These are phyloP conservation scores for Phalacrocorax aristotelis DNA, from an alignment of 2,113 vertebrate species.

Conservation along the genomic window DNA sequence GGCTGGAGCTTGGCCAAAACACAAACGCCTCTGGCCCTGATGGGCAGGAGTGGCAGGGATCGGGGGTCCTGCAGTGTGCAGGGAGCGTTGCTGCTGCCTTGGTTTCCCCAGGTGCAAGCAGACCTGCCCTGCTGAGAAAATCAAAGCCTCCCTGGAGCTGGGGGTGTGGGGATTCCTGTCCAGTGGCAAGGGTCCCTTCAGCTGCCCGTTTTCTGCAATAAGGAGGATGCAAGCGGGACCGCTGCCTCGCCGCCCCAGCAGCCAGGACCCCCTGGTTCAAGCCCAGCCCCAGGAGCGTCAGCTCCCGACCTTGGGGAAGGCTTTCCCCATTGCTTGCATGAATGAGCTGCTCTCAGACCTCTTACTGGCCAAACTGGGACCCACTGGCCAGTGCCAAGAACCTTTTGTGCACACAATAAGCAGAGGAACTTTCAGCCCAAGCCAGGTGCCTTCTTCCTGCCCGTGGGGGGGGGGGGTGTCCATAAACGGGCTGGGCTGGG, in stretches of 20 bases:
- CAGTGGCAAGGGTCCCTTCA: neutral
- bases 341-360: neutral
- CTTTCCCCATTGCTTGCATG: accelerated
- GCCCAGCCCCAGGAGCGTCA: no score
- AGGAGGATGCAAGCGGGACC: accelerated
- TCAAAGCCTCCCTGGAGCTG: neutral
- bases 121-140: neutral
- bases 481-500: neutral
- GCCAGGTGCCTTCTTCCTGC: neutral
- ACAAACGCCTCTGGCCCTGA: neutral
- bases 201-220: neutral
- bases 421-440: neutral
- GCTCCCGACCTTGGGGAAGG: neutral
- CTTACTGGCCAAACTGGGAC: neutral
- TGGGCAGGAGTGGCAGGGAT: neutral
- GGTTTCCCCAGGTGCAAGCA: neutral
- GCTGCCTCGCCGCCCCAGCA: neutral
- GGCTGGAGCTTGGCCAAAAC: neutral
- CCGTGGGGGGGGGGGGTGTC: no score
- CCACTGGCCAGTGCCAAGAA: neutral
- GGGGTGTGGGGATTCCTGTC: neutral
- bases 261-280: neutral
- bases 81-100: neutral
- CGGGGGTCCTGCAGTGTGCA: accelerated
- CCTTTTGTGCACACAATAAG: neutral